Evolutionary conservation across 92 coral and sea anemone genomes (phyloP), one percentile per base, ranked within the genome.

Genomic region (Actinostola sp.): DNA sequence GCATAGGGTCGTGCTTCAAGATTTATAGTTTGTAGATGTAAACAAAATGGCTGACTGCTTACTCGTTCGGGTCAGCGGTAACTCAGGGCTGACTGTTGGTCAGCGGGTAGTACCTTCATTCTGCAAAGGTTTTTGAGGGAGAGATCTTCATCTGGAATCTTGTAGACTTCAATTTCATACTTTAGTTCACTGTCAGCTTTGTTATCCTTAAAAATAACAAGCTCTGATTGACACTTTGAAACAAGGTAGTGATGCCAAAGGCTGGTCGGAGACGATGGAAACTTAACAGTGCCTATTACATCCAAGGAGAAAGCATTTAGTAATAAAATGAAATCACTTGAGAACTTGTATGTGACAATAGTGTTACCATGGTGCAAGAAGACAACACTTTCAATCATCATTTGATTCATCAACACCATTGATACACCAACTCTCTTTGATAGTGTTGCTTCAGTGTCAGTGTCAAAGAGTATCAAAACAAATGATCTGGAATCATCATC

Each of bases 121-220:
- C 66, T 35, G 66, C 66, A 61, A 31, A 61, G 38, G 38, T 61
- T 35, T 35, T 61, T 61, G 17, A 61, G 66, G 4, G 66, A 61
- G 10, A 61, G 38, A 7, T 61, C 66, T 31, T 12, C n/a, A 59
- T 61, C 66, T 8, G 66, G 66, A 15, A 61, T 21, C 46, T 61
- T 61, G 48, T 33, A 61, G 0, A 61, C 66, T 34, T 61, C 66
- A n/a, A 61, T 44, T 6, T 61, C 66, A 61, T 61, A 61, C 44
- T 33, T 61, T 44, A 61, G 16, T 42, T 61, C 28, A 61, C 38
- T 17, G 33, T 39, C 30, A 8, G 21, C 26, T 14, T 61, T 34
- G 1, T 61, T 39, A n/a, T 31, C 30, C 11, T 61, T 61, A 31
- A 61, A 61, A 34, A 61, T 61, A 42, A 44, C 66, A 35, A 61